These are phyloP conservation scores for Napeogenes inachia DNA, from an alignment of 2,888 invertebrate species.

Conservation along the genomic window DNA sequence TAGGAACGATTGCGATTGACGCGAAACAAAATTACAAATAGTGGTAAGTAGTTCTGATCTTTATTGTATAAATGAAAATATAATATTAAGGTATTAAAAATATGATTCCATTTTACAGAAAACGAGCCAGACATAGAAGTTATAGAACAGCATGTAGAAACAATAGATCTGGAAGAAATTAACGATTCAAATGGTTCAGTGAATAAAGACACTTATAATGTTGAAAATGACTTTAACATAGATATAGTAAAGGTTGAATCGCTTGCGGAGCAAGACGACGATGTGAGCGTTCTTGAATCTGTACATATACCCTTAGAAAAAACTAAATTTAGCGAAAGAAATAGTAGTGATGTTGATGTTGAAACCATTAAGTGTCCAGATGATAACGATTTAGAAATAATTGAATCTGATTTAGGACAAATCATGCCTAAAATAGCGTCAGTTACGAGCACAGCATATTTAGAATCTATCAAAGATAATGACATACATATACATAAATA, in stretches of 20 bases:
- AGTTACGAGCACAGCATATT: constrained; percentile 20
- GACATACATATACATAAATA: neutral
- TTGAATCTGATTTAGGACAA: neutral
- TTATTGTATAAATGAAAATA: neutral
- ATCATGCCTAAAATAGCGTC: constrained; percentile 26
- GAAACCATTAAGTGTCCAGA: neutral
- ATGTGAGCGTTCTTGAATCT: constrained; percentile 20
- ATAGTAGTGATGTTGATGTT: neutral
- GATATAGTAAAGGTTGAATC: constrained; percentile 23
- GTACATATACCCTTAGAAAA: constrained; percentile 22
- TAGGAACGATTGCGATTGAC: constrained; percentile 22
- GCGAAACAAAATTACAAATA: constrained; percentile 7
- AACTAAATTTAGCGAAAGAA: neutral
- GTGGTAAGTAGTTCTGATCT: constrained; percentile 12
- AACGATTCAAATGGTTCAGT: constrained; percentile 15
- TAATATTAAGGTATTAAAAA: neutral
- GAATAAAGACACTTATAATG: constrained; percentile 1
- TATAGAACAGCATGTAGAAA: constrained; percentile 56
- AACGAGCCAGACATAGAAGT: constrained; percentile 47
- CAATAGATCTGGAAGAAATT: constrained; percentile 50
- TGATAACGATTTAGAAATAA: constrained; percentile 3
- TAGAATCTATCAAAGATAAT: neutral
- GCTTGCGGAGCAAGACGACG: constrained; percentile 19
- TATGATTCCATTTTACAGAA: constrained; percentile 36
- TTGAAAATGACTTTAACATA: constrained; percentile 11